Percentiles rank a stretch among this genome's conserved stretches.
phyloP scores from a whole-genome alignment of 1,140 invertebrate species.

The Brachionus angularis region DNA sequence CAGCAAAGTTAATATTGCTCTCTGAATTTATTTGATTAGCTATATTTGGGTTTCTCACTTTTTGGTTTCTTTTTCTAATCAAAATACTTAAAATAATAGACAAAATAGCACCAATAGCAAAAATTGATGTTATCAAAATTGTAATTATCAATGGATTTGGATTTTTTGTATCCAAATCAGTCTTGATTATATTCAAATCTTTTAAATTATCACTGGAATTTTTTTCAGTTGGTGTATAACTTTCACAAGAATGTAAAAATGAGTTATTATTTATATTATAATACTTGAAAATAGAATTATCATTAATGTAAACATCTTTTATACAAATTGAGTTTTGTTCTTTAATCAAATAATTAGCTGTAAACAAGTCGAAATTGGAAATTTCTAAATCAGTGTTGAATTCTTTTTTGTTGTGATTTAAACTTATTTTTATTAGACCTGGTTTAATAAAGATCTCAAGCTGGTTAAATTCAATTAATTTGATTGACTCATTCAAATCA shows the following conservation, averaged over 20 bases:
- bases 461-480: background rate
- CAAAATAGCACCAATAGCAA: background rate
- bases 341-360: background rate
- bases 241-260: too few species aligned
- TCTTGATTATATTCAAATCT: background rate
- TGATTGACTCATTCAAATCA: background rate
- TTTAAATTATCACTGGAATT: background rate
- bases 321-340: too few species aligned
- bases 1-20: background rate
- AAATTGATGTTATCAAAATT: background rate
- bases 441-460: background rate
- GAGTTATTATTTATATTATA: too few species aligned
- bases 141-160: background rate
- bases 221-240: too few species aligned
- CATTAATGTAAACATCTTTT: too few species aligned
- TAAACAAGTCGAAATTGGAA: constrained; percentile 23
- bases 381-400: background rate
- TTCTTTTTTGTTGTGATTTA: background rate
- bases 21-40: too few species aligned
- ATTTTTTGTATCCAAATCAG: background rate
- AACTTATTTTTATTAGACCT: background rate
- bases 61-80: background rate
- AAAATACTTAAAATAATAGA: constrained; percentile 6
- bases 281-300: too few species aligned
- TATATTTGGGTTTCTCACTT: too few species aligned